Conservation (phyloP, 1,140 invertebrate genomes). For the Conus betulinus region DNA sequence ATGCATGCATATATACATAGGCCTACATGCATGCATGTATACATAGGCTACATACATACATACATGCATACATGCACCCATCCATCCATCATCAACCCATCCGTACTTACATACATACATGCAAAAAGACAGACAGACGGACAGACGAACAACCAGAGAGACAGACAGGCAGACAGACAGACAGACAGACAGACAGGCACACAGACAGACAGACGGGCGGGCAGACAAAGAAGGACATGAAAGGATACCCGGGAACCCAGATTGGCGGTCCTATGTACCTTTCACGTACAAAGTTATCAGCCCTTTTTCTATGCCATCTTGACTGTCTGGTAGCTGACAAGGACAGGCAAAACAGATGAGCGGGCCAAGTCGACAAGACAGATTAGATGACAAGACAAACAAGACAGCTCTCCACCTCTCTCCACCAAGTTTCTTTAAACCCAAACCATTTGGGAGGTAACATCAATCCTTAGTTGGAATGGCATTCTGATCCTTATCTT, state of each 20-base stretch:
- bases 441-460: too few species aligned
- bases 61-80: neutral
- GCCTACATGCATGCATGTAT: neutral
- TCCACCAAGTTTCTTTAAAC: too few species aligned
- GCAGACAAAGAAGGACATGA: neutral
- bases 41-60: neutral
- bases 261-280: neutral
- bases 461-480: too few species aligned
- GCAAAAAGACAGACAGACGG: neutral
- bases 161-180: too few species aligned
- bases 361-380: too few species aligned
- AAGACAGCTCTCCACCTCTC: too few species aligned
- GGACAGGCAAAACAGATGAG: too few species aligned
- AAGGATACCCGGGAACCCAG: neutral
- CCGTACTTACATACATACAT: neutral
- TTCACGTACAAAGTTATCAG: too few species aligned
- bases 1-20: neutral
- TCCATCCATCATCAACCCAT: neutral
- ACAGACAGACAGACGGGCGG: neutral
- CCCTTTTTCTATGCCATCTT: too few species aligned
- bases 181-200: neutral
- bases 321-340: too few species aligned
- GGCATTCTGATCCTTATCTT: too few species aligned
- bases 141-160: neutral
- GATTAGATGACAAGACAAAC: too few species aligned